A percentile compares a stretch with the other conserved stretches of the same genome.
phyloP scores from a whole-genome alignment of 2,113 vertebrate species.

The Istiophorus platypterus region DNA sequence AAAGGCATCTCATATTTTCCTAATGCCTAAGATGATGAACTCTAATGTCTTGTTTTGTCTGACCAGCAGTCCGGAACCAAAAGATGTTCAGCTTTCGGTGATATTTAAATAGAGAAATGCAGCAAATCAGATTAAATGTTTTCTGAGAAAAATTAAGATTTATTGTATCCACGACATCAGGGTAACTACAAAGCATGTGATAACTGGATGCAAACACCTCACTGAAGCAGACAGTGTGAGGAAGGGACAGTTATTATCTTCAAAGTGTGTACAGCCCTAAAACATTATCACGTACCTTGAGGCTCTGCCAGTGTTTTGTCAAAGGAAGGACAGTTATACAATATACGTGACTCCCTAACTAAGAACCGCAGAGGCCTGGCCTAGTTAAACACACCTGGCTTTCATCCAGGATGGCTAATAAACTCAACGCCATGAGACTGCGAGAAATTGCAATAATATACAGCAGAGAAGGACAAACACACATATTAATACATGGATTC shows the following conservation, averaged over 20 bases:
- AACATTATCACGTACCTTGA: slow-evolving; percentile 19
- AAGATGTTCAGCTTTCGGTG: background rate
- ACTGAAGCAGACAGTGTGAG: background rate
- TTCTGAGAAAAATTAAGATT: background rate
- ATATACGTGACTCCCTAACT: slow-evolving; percentile 36
- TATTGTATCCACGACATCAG: background rate
- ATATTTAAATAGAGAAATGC: background rate
- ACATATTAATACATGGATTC: slow-evolving; percentile 37
- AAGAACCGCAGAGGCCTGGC: slow-evolving; percentile 35
- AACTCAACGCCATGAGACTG: slow-evolving; percentile 31
- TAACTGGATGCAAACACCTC: background rate
- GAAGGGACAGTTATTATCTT: slow-evolving; percentile 21
- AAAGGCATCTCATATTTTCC: background rate
- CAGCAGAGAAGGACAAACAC: slow-evolving; percentile 32
- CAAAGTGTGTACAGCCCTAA: slow-evolving; percentile 35
- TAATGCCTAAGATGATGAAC: background rate
- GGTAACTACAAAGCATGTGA: background rate
- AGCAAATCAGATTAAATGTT: background rate
- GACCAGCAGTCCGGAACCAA: background rate
- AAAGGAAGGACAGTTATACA: slow-evolving; percentile 32
- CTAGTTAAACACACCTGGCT: slow-evolving; percentile 57
- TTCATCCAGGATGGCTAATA: slow-evolving; percentile 50
- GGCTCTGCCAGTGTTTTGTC: slow-evolving; percentile 40
- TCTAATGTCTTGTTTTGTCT: background rate
- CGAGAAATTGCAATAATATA: slow-evolving; percentile 47